Base-by-base conservation (phyloP, 2,888 invertebrate genomes). In the Strigamia transsilvanica region DNA sequence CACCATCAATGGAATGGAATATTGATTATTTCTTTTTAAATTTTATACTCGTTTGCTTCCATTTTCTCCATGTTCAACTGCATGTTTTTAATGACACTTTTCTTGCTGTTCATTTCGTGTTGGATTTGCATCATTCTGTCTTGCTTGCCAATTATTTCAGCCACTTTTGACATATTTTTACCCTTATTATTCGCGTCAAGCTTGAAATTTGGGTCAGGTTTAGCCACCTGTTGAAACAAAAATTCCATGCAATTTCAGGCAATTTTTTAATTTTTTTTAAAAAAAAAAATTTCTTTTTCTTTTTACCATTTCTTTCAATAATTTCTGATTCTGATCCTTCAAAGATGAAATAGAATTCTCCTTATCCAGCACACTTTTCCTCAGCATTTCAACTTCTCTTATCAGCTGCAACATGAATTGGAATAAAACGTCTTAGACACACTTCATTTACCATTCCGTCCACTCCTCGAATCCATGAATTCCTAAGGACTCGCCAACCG, bases 1-100 rank as follows among this genome's bases (percentile, higher is more conserved):
- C 13, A 18, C 15, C 0, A 18, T 2, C 9, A 32, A 82, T 34
- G 18, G 23, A 78, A 23, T n/a, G n/a, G n/a, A 80, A 27, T 78
- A 77, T 12, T 13, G 66, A 66, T 79, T 51, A 18, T 51, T 6
- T 51, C 18, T 51, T 6, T 51, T n/a, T 51, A n/a, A 0, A 6
- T 66, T 80, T 15, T 93, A 92, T 88, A 96, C 95, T 95, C 96
- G 38, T 95, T 94, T 78, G 95, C 94, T 86, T 95, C 95, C 13
- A 95, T 91, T 85, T 94, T 92, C 85, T 95, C 94, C 27, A 96
- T 90, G 0, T 94, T 92, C 84, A 93, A 90, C 87, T 94, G 93
- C 42, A 95, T 90, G 86, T 95, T 94, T 87, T 94, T 94, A 86
- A 96, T 94, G 84, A 93, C 92, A 84, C 92, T 90, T 85, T 92